phyloP scores from a whole-genome alignment of 1,140 invertebrate genomes.

The silkworm (Bombyx mori) region DNA sequence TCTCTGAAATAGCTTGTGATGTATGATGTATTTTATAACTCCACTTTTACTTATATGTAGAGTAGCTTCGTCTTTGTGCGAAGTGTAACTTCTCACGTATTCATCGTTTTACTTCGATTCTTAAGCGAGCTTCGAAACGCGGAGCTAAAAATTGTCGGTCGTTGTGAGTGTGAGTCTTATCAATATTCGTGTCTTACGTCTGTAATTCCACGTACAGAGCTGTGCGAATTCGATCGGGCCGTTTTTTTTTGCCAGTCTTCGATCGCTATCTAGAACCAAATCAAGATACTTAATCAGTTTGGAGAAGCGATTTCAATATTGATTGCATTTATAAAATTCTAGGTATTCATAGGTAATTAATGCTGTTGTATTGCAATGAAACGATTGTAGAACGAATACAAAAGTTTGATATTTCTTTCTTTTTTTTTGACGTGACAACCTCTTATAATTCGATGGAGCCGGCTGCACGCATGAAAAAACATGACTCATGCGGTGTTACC shows the following conservation, averaged over 20 bases:
- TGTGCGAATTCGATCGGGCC: constrained; percentile 14
- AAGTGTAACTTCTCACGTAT: not conserved
- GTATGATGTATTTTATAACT: constrained; percentile 38
- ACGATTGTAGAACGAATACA: too few relatives aligned
- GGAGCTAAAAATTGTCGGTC: too few relatives aligned
- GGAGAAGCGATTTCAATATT: constrained; percentile 14
- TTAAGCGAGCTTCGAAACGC: too few relatives aligned
- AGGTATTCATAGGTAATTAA: too few relatives aligned
- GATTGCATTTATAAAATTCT: not conserved
- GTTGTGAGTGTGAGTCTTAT: constrained; percentile 4
- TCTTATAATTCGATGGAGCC: too few relatives aligned
- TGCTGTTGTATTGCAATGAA: too few relatives aligned
- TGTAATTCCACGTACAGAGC: constrained; percentile 12
- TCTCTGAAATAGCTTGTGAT: constrained; percentile 21
- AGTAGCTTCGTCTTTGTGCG: constrained; percentile 7
- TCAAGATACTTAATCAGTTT: constrained; percentile 14
- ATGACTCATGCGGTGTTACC: too few relatives aligned
- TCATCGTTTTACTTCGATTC: too few relatives aligned
- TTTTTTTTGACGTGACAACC: too few relatives aligned
- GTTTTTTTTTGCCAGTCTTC: constrained; percentile 21
- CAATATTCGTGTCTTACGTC: constrained; percentile 23
- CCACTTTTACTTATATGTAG: constrained; percentile 47
- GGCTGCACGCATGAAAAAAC: too few relatives aligned
- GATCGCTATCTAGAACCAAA: constrained; percentile 14
- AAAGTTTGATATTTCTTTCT: too few relatives aligned